A percentile compares a stretch with the other conserved stretches of the same genome.
Conservation (phyloP, 2,797 vertebrate genomes). For the Pseudotriccus pelzelni region DNA sequence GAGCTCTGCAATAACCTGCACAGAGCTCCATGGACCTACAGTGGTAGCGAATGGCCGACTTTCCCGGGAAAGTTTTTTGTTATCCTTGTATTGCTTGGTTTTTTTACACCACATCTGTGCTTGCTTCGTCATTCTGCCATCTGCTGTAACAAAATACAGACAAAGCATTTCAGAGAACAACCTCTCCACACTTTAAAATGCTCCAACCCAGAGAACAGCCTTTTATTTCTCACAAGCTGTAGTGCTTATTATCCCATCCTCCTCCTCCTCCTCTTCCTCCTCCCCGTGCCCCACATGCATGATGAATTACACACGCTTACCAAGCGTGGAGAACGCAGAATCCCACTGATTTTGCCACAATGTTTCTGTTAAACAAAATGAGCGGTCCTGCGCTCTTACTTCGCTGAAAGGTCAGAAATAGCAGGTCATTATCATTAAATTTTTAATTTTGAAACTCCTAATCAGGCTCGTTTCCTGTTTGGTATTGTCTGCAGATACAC, state of each 20-base stretch:
- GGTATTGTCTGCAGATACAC: slow-evolving; percentile 19
- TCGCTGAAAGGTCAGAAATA: background rate
- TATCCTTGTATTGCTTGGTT: background rate
- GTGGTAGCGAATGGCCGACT: background rate
- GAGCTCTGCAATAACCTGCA: background rate
- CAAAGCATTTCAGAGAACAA: slow-evolving; percentile 5
- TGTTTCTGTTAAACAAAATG: slow-evolving; percentile 17
- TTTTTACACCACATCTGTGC: slow-evolving; percentile 39
- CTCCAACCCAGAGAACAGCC: background rate
- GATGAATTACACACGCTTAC: background rate
- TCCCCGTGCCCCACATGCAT: background rate
- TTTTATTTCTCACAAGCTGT: background rate
- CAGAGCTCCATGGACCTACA: background rate
- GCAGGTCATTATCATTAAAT: background rate
- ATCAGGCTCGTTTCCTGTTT: slow-evolving; percentile 47
- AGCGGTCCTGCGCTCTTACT: background rate
- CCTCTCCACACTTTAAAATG: background rate
- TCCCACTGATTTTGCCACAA: slow-evolving; percentile 22
- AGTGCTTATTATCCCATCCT: background rate
- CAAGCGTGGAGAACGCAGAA: background rate
- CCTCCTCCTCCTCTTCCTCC: background rate
- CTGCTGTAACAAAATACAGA: slow-evolving; percentile 57
- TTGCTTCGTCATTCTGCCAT: slow-evolving; percentile 19
- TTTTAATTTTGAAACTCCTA: slow-evolving; percentile 36
- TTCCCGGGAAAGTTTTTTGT: slow-evolving; percentile 28